A percentile compares a stretch with the other conserved stretches of the same genome.
These are phyloP conservation scores for Nannobrachium achirus DNA, from an alignment of 2,113 vertebrate species.

Conservation along the genomic window DNA sequence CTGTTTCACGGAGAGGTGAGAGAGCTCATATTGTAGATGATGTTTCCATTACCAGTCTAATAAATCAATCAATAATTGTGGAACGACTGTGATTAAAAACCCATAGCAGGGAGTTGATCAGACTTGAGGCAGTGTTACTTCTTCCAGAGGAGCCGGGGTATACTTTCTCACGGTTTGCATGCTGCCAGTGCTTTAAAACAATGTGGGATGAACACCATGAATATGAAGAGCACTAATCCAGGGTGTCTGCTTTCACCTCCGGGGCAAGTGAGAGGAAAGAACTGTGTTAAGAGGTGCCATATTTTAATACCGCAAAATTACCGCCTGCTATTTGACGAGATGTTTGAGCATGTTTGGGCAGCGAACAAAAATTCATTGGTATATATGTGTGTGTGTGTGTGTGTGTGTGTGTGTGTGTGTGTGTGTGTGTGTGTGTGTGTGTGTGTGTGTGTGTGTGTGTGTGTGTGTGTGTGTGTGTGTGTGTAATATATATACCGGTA, in stretches of 20 bases:
- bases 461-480: too few species aligned
- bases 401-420: too few species aligned
- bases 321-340: constrained; percentile 60
- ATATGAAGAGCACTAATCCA: constrained; percentile 60
- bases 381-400: constrained; percentile 38
- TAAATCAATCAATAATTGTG: constrained; percentile 50
- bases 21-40: too few species aligned
- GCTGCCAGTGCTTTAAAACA: constrained; percentile 51
- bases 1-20: too few species aligned
- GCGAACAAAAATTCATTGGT: constrained; percentile 56
- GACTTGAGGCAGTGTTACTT: constrained; percentile 48
- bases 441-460: too few species aligned
- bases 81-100: constrained; percentile 35
- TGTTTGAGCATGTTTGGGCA: constrained; percentile 66
- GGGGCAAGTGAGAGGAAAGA: constrained; percentile 36
- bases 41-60: constrained; percentile 12
- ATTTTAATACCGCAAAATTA: constrained; percentile 68
- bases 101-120: constrained; percentile 37
- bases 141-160: constrained; percentile 48
- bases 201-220: constrained; percentile 54
- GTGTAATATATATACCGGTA: too few species aligned
- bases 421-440: too few species aligned
- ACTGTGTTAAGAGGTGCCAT: constrained; percentile 33
- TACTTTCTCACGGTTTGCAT: constrained; percentile 58
- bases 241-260: constrained; percentile 70